Percentiles rank a stretch among this genome's conserved stretches.
Evolutionary conservation across 92 coral and sea anemone species (phyloP).

Genomic region (Porites cylindrica): DNA sequence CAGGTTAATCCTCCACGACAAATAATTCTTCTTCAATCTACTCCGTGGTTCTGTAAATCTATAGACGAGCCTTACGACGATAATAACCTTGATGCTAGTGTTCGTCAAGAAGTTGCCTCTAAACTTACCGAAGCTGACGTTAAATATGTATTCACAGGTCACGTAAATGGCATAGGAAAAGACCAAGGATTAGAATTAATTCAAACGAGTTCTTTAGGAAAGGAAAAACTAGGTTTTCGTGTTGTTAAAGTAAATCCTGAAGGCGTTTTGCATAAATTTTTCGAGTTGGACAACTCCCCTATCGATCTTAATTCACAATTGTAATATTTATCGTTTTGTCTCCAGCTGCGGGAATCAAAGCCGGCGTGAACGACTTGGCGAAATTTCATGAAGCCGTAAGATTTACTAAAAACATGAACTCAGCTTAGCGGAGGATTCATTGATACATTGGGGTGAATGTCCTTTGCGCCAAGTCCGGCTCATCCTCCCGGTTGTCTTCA

Average conservation of each 20-base stretch:
- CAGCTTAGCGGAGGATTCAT: no score
- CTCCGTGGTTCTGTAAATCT: conserved; percentile 76
- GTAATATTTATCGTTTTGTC: conserved; percentile 12
- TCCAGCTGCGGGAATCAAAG: background rate
- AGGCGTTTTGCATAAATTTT: conserved; percentile 68
- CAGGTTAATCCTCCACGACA: conserved; percentile 89
- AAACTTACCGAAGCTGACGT: conserved; percentile 83
- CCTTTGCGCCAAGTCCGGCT: no score
- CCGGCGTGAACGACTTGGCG: background rate
- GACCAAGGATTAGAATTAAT: conserved; percentile 73
- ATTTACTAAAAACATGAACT: no score
- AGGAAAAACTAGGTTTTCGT: conserved; percentile 65
- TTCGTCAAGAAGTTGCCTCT: conserved; percentile 65
- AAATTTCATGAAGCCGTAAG: background rate
- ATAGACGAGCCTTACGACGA: conserved; percentile 64
- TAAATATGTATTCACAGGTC: conserved; percentile 72
- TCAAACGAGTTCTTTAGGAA: conserved; percentile 64
- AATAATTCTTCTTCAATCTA: conserved; percentile 72
- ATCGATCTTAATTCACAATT: conserved; percentile 73
- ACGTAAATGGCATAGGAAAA: conserved; percentile 56
- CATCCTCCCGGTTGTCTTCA: no score
- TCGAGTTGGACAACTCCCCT: conserved; percentile 81
- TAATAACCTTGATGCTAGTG: conserved; percentile 53
- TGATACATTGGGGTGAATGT: no score
- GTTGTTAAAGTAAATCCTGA: conserved; percentile 65